Evolutionary conservation across 2,888 invertebrate genomes (phyloP), one percentile per base, ranked within the genome.

Genomic region (Tachina grossa): DNA sequence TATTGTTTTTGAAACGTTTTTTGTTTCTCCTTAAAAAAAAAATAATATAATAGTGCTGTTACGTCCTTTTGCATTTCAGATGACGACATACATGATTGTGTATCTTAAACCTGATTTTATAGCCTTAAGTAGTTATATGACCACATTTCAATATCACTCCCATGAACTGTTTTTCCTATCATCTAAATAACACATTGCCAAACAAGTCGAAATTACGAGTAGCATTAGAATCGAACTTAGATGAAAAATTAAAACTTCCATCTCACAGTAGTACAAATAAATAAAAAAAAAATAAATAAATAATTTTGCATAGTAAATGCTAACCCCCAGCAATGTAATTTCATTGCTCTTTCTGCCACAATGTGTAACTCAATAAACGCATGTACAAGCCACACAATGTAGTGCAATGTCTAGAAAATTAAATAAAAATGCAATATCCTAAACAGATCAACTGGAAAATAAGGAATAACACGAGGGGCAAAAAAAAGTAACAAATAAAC

Each of bases 91-190:
- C 39, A 53, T 55, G 16, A 66, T 68, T 78, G 16, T 59, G 31
- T 47, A 13, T 61, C 53, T 31, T 69, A 75, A 85, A 75, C 63
- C 69, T 77, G 85, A 82, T 75, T n/a, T 78, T 57, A 68, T 31
- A 19, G 85, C 78, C 75, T 69, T 13, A 69, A 77, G 81, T 59
- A 69, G 31, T 31, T 5, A 31, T 68, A 74, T 81, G 76, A 51
- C 53, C 81, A 84, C 65, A 78, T 77, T 81, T 81, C 81, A 85
- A 85, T 78, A 85, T 78, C 69, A 82, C 74, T 85, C 55, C 81
- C 74, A 81, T 85, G 69, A 75, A 85, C 68, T 74, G 81, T 81
- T 72, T n/a, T 51, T 22, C n/a, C 31, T 63, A 47, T 53, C 19
- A 2, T 10, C 13, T 49, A 68, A 59, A 9, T 4, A 22, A 47